Evolutionary conservation across 2,797 vertebrate genomes (phyloP).

Genomic region (Avahi laniger): DNA sequence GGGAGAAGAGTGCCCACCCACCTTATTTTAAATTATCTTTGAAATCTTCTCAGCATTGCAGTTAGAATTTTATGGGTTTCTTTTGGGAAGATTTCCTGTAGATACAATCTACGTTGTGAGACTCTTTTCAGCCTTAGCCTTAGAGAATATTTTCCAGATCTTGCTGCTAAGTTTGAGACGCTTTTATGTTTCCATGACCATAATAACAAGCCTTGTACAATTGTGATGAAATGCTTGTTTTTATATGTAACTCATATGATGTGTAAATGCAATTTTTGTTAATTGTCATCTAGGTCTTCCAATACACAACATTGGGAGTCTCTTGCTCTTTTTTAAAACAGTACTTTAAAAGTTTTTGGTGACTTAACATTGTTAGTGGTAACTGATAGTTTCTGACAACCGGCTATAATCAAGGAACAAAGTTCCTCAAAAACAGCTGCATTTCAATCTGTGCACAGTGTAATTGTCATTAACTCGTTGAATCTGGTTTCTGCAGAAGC

Average conservation of each 20-base stretch:
- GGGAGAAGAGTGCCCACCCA: not conserved
- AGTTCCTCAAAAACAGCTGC: slow-evolving; percentile 52
- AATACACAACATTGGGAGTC: not conserved
- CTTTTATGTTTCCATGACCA: not conserved
- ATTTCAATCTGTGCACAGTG: not conserved
- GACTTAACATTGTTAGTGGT: slow-evolving; percentile 50
- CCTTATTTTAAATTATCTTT: not conserved
- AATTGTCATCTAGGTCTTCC: not conserved
- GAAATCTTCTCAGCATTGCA: not conserved
- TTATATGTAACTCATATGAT: not conserved
- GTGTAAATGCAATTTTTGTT: not conserved
- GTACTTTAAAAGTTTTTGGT: slow-evolving; percentile 26
- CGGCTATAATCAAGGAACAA: slow-evolving; percentile 45
- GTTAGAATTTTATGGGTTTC: not conserved
- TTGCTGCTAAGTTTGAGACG: slow-evolving; percentile 6
- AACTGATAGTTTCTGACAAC: slow-evolving; percentile 40
- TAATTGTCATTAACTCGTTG: slow-evolving; percentile 55
- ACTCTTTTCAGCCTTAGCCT: not conserved
- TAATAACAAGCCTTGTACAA: not conserved
- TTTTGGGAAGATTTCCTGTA: not conserved
- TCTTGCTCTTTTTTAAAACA: not conserved
- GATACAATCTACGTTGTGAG: not conserved
- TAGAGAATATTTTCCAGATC: not conserved
- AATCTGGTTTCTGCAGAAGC: slow-evolving; percentile 58
- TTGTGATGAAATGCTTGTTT: slow-evolving; percentile 41